phyloP scores from a whole-genome alignment of 2,888 invertebrate species.

The Netelia inedita region DNA sequence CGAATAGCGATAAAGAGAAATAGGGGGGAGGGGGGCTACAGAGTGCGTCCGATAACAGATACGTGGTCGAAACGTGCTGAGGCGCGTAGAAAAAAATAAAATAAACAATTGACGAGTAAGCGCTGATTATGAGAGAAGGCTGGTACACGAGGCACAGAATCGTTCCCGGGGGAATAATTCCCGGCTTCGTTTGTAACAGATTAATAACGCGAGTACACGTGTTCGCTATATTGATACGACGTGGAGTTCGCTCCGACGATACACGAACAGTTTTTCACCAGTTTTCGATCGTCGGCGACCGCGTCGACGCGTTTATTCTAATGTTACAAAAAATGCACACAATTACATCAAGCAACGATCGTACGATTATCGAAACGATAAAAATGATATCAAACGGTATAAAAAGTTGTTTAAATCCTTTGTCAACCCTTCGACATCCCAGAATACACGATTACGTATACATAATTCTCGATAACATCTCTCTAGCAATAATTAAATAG shows the following conservation, averaged over 20 bases:
- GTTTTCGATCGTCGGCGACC: slow-evolving; percentile 13
- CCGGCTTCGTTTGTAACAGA: slow-evolving; percentile 41
- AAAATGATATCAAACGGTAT: no score
- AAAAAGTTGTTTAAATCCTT: no score
- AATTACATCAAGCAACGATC: no score
- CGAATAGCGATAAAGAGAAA: not conserved
- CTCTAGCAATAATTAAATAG: no score
- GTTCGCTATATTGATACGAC: slow-evolving; percentile 52
- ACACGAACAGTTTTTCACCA: slow-evolving; percentile 23
- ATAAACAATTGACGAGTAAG: slow-evolving; percentile 20
- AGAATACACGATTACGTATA: no score
- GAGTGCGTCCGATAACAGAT: slow-evolving; percentile 7
- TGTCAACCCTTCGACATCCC: no score
- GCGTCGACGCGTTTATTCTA: slow-evolving; percentile 14
- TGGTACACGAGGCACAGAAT: slow-evolving; percentile 59
- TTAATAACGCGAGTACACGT: slow-evolving; percentile 45
- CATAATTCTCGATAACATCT: no score
- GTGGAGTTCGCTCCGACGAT: slow-evolving; percentile 41
- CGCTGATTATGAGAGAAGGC: slow-evolving; percentile 33
- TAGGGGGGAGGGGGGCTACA: slow-evolving; percentile 13
- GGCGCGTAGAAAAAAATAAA: not conserved
- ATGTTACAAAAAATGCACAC: no score
- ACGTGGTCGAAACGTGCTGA: slow-evolving; percentile 2
- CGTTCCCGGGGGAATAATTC: slow-evolving; percentile 59
- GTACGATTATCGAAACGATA: no score